Evolutionary conservation across 2,113 vertebrate species (phyloP).

Genomic region (Amphiprion percula): DNA sequence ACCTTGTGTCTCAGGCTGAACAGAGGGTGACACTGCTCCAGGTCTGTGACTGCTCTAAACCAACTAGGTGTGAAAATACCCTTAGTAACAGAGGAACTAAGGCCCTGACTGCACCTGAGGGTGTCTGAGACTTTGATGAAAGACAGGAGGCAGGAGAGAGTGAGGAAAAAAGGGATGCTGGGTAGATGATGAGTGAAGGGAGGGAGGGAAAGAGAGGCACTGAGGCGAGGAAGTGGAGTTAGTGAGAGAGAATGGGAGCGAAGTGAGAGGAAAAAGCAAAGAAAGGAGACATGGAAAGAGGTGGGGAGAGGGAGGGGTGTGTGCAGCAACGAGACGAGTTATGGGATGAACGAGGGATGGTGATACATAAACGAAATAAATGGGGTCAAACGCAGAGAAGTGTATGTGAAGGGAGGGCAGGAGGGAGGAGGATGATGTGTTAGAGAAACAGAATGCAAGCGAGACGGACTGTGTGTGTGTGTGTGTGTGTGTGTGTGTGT

Average conservation of each 20-base stretch:
- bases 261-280: neutral
- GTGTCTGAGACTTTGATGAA: constrained; percentile 42
- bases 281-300: neutral
- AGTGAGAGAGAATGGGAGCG: neutral
- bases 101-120: constrained; percentile 34
- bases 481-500: constrained; percentile 3
- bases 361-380: constrained; percentile 61
- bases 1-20: constrained; percentile 14
- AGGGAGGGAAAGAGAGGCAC: constrained; percentile 9
- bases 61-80: constrained; percentile 51
- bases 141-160: constrained; percentile 18
- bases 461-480: constrained; percentile 26
- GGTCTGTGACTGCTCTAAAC: constrained; percentile 38
- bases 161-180: neutral
- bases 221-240: neutral
- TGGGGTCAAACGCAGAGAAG: constrained; percentile 48
- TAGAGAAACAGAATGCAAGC: constrained; percentile 37
- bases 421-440: constrained; percentile 18
- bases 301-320: neutral
- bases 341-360: constrained; percentile 25
- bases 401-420: constrained; percentile 27
- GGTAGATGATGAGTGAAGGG: neutral
- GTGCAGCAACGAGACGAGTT: constrained; percentile 26
- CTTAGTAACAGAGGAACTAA: constrained; percentile 30
- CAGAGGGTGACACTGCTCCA: constrained; percentile 25